Percentiles rank a stretch among this genome's conserved stretches.
These are phyloP conservation scores for Tonatia bakeri DNA, from an alignment of 2,113 vertebrate genomes.

Conservation along the genomic window DNA sequence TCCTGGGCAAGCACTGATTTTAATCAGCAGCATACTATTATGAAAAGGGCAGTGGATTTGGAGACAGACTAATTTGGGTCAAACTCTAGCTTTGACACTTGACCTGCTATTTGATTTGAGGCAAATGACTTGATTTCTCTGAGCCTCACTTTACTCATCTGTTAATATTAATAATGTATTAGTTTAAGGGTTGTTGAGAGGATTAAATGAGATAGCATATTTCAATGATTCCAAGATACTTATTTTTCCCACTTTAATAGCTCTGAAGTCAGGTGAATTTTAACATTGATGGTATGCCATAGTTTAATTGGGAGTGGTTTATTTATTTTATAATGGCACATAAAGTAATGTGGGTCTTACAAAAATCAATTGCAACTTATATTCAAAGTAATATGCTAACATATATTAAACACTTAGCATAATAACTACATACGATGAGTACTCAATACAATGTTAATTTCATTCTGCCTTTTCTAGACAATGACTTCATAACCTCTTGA, in stretches of 20 bases:
- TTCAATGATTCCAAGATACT: not conserved
- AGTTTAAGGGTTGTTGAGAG: not conserved
- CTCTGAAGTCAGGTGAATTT: constrained; percentile 16
- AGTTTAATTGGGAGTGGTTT: not conserved
- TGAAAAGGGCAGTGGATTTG: not conserved
- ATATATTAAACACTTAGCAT: not conserved
- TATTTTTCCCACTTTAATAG: not conserved
- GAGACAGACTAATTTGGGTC: not conserved
- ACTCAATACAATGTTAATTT: not conserved
- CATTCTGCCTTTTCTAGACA: not conserved
- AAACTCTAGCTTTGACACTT: not conserved
- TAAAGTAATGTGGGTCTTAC: not conserved
- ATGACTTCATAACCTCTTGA: not conserved
- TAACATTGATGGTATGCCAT: not conserved
- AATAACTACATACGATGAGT: not conserved
- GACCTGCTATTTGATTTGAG: not conserved
- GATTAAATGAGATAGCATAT: not conserved
- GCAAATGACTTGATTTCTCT: not conserved
- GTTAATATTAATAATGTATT: not conserved
- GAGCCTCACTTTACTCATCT: not conserved
- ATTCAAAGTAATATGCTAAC: not conserved
- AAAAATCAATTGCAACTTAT: constrained; percentile 27
- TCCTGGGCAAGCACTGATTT: not conserved
- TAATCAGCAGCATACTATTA: not conserved
- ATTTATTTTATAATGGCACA: not conserved